Conservation (phyloP, 1,140 invertebrate species). For the Planococcus citri region DNA sequence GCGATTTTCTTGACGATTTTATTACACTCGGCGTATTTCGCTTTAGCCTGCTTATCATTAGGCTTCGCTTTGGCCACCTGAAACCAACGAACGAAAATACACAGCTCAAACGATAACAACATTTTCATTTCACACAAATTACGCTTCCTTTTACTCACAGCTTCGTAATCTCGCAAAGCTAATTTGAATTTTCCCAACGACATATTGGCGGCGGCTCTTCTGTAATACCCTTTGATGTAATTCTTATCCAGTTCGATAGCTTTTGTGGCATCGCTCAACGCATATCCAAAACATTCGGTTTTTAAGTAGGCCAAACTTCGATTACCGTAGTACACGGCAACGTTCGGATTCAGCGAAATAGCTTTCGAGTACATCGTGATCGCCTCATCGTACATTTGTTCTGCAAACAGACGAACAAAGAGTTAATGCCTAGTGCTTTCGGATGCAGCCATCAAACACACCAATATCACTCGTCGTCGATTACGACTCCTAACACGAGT, state of each 20-base stretch:
- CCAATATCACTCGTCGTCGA: too few species aligned
- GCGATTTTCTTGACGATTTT: conserved; percentile 91
- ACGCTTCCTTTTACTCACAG: conserved; percentile 44
- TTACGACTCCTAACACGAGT: too few species aligned
- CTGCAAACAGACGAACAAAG: background rate
- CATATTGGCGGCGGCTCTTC: conserved; percentile 92
- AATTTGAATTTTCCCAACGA: conserved; percentile 93
- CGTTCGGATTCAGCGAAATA: conserved; percentile 60
- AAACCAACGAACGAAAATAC: too few species aligned
- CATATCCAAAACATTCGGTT: conserved; percentile 86
- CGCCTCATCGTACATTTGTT: conserved; percentile 55
- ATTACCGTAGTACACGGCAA: conserved; percentile 82
- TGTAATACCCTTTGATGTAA: conserved; percentile 90
- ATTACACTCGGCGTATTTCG: conserved; percentile 88
- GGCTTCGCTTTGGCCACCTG: conserved; percentile 79
- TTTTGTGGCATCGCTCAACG: conserved; percentile 78
- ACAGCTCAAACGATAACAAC: background rate
- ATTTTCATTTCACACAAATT: background rate
- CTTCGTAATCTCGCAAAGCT: conserved; percentile 92
- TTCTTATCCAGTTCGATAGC: conserved; percentile 78
- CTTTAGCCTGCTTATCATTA: conserved; percentile 84
- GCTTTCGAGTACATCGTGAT: conserved; percentile 84
- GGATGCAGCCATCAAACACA: too few species aligned
- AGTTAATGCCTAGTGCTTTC: background rate
- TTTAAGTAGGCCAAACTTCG: conserved; percentile 88